Base-by-base conservation (phyloP, 1,140 invertebrate species). In the Dufourea novaeangliae region DNA sequence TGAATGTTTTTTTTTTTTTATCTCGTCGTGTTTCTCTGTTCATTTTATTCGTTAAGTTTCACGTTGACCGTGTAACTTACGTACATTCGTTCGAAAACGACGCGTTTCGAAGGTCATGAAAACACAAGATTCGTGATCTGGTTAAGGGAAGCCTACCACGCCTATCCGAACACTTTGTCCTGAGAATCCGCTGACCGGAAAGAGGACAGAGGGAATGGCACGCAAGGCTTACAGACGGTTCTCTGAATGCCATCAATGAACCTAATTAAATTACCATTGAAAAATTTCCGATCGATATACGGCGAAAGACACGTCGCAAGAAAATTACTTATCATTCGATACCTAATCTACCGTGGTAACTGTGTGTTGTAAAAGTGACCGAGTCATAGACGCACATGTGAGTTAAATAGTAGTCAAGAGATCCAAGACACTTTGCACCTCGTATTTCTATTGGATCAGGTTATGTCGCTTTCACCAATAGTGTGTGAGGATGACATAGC, bases 121-220 rank as follows among this genome's bases (percentile, higher is more conserved):
- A 83, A 57, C 27, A 39, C 32, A 57, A 68, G 59, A 54, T 63
- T 83, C 50, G 56, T 70, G 67, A 68, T 83, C 74, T 63, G 41
- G 71, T 82, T 83, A 82, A 52, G 12, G 37, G 68, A 44, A 82
- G 80, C 75, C 63, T 80, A 78, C 54, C 32, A 50, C 39, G 54
- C 37, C 63, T n/a, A 75, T 29, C n/a, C 32, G 54, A 69, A 32
- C 37, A 37, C 20, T 4, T 25, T 57, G 37, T 25, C n/a, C 50
- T n/a, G 37, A 11, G 72, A 75, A 75, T 75, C 52, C 54, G 39
- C 17, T 61, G 73, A 46, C 37, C 64, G 11, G 32, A 69, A 76
- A 59, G 54, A 39, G 54, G 73, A 20, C 27, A 59, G 6, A 46
- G 29, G 32, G 46, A 46, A 46, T n/a, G 59, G 32, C 63, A 67